Evolutionary conservation across 2,888 invertebrate species (phyloP), one percentile per base, ranked within the genome.

Genomic region (Elmis aenea): DNA sequence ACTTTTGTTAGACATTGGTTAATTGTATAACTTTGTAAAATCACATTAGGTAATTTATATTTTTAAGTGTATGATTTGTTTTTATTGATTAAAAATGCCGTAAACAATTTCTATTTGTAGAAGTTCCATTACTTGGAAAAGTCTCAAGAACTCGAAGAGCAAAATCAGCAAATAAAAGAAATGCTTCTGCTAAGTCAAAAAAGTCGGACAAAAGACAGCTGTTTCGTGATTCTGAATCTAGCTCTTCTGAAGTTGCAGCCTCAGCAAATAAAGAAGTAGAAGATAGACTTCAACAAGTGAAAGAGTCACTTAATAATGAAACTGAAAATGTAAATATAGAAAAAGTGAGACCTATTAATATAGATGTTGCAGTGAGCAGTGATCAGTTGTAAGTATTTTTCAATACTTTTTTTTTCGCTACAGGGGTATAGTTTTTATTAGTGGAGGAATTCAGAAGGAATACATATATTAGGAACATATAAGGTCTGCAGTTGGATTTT

Each of bases 61-160:
- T n/a, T n/a, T n/a, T n/a, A n/a, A n/a, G n/a, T n/a, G n/a, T n/a
- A n/a, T 27, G 14, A 12, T 27, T 12, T n/a, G 8, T 21, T 13
- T 13, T 22, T 9, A 18, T 13, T 24, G 10, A 5, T 21, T 16
- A 2, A 11, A 11, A 36, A 29, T 9, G 22, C 9, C 20, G 9
- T 18, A 9, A 13, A 18, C 10, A 33, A 12, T 24, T 26, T 26
- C 10, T 31, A 16, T 25, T 51, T 50, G 47, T 58, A 74, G 80
- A 79, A 36, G 73, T 73, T 0, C 79, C 80, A n/a, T 64, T 82
- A 20, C 62, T 83, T 42, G 83, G 83, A 0, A 76, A 80, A 33
- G 71, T 82, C 1, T 80, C 82, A 0, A 69, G 83, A 27, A 77
- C 78, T 2, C 71, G 79, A 5, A 66, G 83, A n/a, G 83, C 82